Conservation (phyloP, 2,888 invertebrate genomes). For the Hololepta plana region DNA sequence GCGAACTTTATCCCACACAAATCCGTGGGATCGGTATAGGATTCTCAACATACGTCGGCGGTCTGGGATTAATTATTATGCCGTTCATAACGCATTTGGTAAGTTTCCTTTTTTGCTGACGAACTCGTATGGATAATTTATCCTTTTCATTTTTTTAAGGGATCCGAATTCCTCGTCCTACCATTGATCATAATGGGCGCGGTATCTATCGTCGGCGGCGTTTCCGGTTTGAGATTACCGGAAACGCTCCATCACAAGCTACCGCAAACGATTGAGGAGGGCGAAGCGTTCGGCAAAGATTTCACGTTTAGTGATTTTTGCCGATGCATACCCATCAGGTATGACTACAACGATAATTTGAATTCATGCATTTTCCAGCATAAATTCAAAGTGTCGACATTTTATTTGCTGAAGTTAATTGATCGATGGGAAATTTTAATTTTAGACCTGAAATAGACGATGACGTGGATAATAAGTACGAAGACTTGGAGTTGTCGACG, state of each 20-base stretch:
- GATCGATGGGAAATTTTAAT: conserved; percentile 8
- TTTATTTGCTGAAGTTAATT: conserved; percentile 4
- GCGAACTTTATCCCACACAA: conserved; percentile 81
- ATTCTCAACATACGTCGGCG: conserved; percentile 78
- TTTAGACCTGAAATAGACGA: conserved; percentile 33
- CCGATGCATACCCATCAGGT: conserved; percentile 52
- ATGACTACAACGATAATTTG: neutral
- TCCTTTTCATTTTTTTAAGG: conserved; percentile 32
- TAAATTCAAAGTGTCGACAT: conserved; percentile 3
- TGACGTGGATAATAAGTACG: conserved; percentile 49
- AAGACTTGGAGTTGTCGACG: conserved; percentile 46
- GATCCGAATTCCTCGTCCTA: conserved; percentile 64
- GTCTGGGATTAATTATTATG: conserved; percentile 72
- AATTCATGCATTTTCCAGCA: neutral
- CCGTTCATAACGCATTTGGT: conserved; percentile 85
- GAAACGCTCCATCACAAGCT: conserved; percentile 70
- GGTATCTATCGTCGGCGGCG: conserved; percentile 63
- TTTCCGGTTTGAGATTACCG: conserved; percentile 62
- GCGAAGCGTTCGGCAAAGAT: conserved; percentile 70
- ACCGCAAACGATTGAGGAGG: conserved; percentile 76
- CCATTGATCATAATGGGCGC: conserved; percentile 73
- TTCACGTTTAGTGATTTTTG: conserved; percentile 61
- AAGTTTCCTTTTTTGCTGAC: too few species aligned
- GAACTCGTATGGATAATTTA: too few species aligned
- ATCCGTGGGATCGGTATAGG: conserved; percentile 80